Conservation (phyloP, 2,888 invertebrate genomes). For the Eutolmus rufibarbis region DNA sequence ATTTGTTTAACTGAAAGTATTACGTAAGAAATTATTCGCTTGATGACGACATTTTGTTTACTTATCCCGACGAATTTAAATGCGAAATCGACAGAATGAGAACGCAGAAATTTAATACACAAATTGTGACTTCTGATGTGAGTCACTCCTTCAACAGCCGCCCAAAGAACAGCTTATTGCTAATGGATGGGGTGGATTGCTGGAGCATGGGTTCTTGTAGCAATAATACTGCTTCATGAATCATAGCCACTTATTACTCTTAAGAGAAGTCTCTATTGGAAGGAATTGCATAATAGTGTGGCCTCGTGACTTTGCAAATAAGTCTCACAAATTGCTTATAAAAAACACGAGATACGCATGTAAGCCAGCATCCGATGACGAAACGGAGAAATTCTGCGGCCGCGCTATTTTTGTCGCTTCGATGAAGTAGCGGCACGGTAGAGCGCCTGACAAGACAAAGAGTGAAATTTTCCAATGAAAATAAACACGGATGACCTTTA, state of each 20-base stretch:
- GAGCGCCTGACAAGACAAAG: background rate
- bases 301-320: background rate
- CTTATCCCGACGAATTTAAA: background rate
- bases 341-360: background rate
- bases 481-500: conserved; percentile 13
- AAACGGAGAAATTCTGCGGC: background rate
- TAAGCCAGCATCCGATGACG: background rate
- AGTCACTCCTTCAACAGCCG: background rate
- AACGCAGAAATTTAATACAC: background rate
- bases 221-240: background rate
- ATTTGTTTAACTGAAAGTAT: background rate
- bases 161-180: background rate
- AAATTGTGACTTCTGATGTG: background rate
- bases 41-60: background rate
- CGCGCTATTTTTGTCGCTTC: background rate
- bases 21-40: background rate
- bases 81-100: background rate
- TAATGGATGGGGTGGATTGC: background rate
- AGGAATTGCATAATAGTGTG: background rate
- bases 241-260: background rate
- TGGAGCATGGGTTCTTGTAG: too few relatives aligned
- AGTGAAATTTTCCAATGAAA: background rate
- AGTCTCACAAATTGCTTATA: background rate
- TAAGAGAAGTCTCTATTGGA: background rate
- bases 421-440: background rate